Evolutionary conservation across 2,888 invertebrate species (phyloP).

Genomic region (Plebejus anna): DNA sequence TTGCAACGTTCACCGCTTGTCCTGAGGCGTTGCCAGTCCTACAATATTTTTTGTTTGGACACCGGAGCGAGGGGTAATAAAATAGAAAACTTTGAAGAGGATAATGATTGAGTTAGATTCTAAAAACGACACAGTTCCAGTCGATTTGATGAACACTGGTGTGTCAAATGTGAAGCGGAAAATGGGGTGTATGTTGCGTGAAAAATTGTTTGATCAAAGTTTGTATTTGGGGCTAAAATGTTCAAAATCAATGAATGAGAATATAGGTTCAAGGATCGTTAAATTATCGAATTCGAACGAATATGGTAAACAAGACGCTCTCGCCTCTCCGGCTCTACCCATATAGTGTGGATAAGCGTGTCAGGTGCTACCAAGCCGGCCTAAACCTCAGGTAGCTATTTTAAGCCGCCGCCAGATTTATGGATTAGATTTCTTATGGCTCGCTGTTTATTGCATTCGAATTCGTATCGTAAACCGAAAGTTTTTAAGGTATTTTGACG

Average conservation of each 20-base stretch:
- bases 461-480: conserved; percentile 22
- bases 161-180: conserved; percentile 18
- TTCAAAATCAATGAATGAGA: background rate
- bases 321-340: conserved; percentile 31
- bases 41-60: conserved; percentile 69
- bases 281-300: conserved; percentile 24
- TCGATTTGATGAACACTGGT: conserved; percentile 17
- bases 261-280: conserved; percentile 11
- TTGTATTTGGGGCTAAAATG: background rate
- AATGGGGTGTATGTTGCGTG: background rate
- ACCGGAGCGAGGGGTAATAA: conserved; percentile 72
- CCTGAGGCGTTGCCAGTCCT: conserved; percentile 63
- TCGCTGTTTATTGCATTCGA: conserved; percentile 22
- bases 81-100: conserved; percentile 57
- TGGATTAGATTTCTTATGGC: conserved; percentile 29
- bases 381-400: conserved; percentile 58
- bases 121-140: conserved; percentile 28
- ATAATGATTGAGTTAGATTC: conserved; percentile 42
- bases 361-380: conserved; percentile 59
- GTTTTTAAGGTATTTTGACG: conserved; percentile 15
- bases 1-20: conserved; percentile 63
- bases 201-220: conserved; percentile 8
- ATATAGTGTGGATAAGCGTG: conserved; percentile 44
- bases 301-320: conserved; percentile 35
- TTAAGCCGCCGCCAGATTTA: conserved; percentile 41